Conservation (phyloP, 2,113 vertebrate species). For the Lepus americanus region DNA sequence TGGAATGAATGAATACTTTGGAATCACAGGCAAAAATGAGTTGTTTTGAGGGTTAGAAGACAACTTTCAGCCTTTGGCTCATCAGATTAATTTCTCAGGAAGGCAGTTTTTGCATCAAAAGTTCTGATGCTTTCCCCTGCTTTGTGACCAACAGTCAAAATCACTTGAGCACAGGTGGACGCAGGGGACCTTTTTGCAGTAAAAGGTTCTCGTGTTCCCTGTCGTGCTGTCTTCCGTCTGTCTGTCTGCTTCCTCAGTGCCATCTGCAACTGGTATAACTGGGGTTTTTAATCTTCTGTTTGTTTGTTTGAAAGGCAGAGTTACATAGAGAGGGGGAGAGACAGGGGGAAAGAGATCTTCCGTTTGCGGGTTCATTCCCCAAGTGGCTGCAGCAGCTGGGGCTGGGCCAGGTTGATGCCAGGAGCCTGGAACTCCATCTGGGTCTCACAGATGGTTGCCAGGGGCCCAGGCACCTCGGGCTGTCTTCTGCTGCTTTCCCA, state of each 20-base stretch:
- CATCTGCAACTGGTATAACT: background rate
- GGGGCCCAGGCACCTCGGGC: too few species aligned
- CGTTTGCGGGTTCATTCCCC: too few species aligned
- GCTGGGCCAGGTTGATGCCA: too few species aligned
- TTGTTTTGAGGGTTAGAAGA: conserved; percentile 39
- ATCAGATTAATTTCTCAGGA: conserved; percentile 57
- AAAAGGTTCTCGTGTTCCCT: background rate
- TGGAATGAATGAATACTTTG: conserved; percentile 52
- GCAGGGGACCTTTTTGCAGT: conserved; percentile 3
- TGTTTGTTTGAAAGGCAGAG: background rate
- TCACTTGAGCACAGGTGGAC: conserved; percentile 10
- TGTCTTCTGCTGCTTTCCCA: too few species aligned
- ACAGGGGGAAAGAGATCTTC: too few species aligned
- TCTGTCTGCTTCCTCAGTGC: background rate
- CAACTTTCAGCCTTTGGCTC: conserved; percentile 17
- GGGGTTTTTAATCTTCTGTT: background rate
- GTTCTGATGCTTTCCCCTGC: background rate
- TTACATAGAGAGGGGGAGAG: too few species aligned
- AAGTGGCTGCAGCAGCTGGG: too few species aligned
- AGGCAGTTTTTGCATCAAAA: background rate
- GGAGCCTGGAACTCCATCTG: too few species aligned
- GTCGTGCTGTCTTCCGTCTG: background rate
- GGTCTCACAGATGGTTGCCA: too few species aligned
- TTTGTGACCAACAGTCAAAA: conserved; percentile 54
- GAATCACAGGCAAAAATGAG: conserved; percentile 48